phyloP scores from a whole-genome alignment of 2,797 vertebrate genomes.

The Pseudochirops corinnae region DNA sequence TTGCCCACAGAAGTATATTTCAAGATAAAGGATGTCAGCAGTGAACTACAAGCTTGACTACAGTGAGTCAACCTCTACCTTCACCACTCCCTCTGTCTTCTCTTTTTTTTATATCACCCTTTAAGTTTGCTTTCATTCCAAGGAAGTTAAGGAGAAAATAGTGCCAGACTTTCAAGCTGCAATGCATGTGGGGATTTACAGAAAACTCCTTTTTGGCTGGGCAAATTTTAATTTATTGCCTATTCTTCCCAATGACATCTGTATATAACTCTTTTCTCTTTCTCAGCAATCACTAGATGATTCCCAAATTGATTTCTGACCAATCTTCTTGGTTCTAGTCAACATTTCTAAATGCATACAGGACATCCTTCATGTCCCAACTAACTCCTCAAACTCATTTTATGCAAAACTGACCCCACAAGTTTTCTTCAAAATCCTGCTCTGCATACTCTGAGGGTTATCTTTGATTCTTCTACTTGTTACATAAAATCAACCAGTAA shows the following conservation, averaged over 20 bases:
- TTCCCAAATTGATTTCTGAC: not conserved
- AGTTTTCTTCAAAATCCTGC: too few relatives aligned
- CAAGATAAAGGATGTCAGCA: not conserved
- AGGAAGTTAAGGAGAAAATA: not conserved
- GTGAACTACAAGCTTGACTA: not conserved
- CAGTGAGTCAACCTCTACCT: not conserved
- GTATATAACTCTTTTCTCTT: not conserved
- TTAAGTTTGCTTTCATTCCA: not conserved
- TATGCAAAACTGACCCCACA: too few relatives aligned
- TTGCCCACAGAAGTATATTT: not conserved
- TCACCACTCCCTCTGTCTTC: not conserved
- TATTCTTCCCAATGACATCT: not conserved
- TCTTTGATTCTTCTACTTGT: not conserved
- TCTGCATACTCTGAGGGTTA: not conserved
- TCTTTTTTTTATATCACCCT: not conserved
- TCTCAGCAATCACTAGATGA: not conserved
- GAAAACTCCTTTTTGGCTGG: not conserved
- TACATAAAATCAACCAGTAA: not conserved
- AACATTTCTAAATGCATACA: not conserved
- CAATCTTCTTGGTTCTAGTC: not conserved
- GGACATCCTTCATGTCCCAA: too few relatives aligned
- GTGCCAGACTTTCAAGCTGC: not conserved
- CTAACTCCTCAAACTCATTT: too few relatives aligned
- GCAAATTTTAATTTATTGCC: not conserved
- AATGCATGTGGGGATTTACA: not conserved